These are phyloP conservation scores for Cataglyphis albicans DNA, from an alignment of 2,888 invertebrate genomes.

Conservation along the genomic window DNA sequence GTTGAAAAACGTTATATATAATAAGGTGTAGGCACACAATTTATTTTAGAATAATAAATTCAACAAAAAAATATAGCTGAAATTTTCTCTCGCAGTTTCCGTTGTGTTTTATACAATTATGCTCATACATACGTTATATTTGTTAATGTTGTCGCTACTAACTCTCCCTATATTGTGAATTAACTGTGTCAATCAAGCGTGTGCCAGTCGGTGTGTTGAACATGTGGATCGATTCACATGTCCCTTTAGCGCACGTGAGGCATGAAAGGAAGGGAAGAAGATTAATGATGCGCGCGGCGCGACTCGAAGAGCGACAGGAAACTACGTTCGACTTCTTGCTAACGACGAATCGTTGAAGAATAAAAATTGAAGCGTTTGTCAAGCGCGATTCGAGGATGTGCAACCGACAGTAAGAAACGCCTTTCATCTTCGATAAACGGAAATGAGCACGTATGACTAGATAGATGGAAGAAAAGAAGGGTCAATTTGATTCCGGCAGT, in stretches of 20 bases:
- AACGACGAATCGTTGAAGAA: constrained; percentile 36
- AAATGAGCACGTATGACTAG: not conserved
- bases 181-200: constrained; percentile 49
- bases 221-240: constrained; percentile 50
- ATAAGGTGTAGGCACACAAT: not conserved
- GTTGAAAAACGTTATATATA: not conserved
- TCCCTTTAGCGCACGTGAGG: constrained; percentile 51
- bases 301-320: constrained; percentile 56
- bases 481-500: not conserved
- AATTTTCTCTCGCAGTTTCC: not conserved
- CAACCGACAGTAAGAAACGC: not conserved
- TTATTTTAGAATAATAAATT: constrained; percentile 13
- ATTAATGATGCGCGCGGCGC: constrained; percentile 64
- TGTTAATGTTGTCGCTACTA: constrained; percentile 4
- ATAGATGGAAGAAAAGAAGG: not conserved
- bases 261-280: constrained; percentile 55
- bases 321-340: constrained; percentile 57
- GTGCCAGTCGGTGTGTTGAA: constrained; percentile 36
- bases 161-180: constrained; percentile 40
- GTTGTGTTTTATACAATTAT: not conserved
- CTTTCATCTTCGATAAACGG: not conserved
- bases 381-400: constrained; percentile 15
- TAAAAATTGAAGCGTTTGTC: constrained; percentile 43
- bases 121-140: not conserved
- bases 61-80: not conserved